These are phyloP conservation scores for Columba guinea DNA, from an alignment of 2,797 vertebrate genomes.

Conservation along the genomic window DNA sequence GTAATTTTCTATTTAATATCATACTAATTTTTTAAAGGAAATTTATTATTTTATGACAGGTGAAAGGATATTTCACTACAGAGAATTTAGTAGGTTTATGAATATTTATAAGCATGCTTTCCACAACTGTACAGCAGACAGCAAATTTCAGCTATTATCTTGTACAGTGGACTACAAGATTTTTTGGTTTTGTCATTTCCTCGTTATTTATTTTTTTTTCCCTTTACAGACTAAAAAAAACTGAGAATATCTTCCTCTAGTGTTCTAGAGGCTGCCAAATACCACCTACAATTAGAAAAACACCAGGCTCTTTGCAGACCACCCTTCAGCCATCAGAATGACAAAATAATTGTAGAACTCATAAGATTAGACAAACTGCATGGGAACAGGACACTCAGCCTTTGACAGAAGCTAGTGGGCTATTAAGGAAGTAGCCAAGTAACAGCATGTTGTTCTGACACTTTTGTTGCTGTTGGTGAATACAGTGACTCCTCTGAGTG, in stretches of 20 bases:
- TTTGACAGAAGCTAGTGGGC: slow-evolving; percentile 70
- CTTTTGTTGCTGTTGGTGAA: slow-evolving; percentile 38
- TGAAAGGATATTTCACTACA: not conserved
- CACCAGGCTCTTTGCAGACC: slow-evolving; percentile 46
- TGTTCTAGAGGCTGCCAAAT: slow-evolving; percentile 49
- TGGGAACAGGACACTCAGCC: slow-evolving; percentile 65
- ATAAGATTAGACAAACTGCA: slow-evolving; percentile 67
- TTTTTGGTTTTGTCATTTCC: not conserved
- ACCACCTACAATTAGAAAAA: slow-evolving; percentile 46
- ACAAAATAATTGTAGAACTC: slow-evolving; percentile 77
- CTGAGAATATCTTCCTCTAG: not conserved
- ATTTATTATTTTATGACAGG: not conserved
- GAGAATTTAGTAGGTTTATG: not conserved
- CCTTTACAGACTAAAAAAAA: slow-evolving; percentile 4
- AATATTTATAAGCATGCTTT: not conserved
- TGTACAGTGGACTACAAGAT: not conserved
- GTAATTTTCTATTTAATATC: not conserved
- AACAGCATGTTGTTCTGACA: slow-evolving; percentile 74
- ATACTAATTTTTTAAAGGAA: not conserved
- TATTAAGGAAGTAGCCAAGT: slow-evolving; percentile 74
- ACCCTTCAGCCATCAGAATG: slow-evolving; percentile 62
- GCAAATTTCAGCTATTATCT: not conserved
- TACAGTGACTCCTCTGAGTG: slow-evolving; percentile 54
- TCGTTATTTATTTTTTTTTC: not conserved
- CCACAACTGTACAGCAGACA: not conserved